Evolutionary conservation across 2,113 vertebrate genomes (phyloP).

Genomic region (Sorex fumeus): DNA sequence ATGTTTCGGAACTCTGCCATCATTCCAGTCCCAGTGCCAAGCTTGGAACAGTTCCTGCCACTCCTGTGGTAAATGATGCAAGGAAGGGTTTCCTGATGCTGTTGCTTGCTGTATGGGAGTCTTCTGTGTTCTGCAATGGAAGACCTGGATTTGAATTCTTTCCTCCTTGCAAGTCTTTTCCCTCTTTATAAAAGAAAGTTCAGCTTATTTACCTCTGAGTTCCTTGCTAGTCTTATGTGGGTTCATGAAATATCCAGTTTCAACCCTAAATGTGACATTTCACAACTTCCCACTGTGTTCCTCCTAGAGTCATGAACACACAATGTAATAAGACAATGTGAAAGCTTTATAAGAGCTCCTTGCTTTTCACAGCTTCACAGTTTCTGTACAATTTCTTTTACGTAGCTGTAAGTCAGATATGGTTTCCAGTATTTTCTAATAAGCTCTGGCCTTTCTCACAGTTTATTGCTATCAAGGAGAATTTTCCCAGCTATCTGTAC

Average conservation of each 20-base stretch:
- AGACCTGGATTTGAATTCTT: slow-evolving; percentile 19
- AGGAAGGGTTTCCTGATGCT: neutral
- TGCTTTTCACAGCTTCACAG: slow-evolving; percentile 56
- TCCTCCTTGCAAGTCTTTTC: neutral
- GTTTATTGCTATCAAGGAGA: slow-evolving; percentile 77
- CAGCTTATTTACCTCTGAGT: slow-evolving; percentile 15
- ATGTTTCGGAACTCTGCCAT: slow-evolving; percentile 9
- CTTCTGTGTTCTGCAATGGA: neutral
- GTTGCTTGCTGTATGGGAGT: neutral
- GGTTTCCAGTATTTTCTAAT: slow-evolving; percentile 77
- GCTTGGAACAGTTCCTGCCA: neutral
- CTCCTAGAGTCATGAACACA: slow-evolving; percentile 36
- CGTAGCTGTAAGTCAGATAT: slow-evolving; percentile 70
- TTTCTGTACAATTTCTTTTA: slow-evolving; percentile 68
- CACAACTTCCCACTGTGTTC: slow-evolving; percentile 43
- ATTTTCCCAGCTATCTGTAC: slow-evolving; percentile 53
- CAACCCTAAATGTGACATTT: slow-evolving; percentile 44
- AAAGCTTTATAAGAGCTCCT: slow-evolving; percentile 60
- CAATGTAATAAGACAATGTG: neutral
- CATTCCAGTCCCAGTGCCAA: neutral
- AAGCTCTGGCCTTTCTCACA: slow-evolving; percentile 72
- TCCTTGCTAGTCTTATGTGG: slow-evolving; percentile 2
- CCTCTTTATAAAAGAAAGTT: slow-evolving; percentile 48
- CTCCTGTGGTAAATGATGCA: neutral
- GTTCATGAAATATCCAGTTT: slow-evolving; percentile 55